Evolutionary conservation across 2,113 vertebrate genomes (phyloP), one percentile per base, ranked within the genome.

Genomic region (Morone saxatilis): DNA sequence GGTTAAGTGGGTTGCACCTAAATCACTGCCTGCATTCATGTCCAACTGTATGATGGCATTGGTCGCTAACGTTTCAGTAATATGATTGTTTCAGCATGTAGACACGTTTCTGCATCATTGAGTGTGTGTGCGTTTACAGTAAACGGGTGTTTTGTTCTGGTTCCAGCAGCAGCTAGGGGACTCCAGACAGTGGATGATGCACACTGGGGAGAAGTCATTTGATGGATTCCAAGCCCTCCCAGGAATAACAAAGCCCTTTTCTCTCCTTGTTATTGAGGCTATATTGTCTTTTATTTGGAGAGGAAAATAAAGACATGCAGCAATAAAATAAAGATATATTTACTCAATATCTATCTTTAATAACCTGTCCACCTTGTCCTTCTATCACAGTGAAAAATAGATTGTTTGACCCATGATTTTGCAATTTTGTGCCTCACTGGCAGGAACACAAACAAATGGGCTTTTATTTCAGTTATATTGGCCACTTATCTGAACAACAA

Each of bases 401-500:
- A 54, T 31, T 25, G 1, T 71, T 38, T 79, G 59, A 57, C 65
- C 25, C 8, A n/a, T 10, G 14, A 51, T 78, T 72, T 54, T 71
- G 16, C 19, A 51, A 25, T 72, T 66, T 53, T 69, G 31, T 43
- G 57, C 22, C 69, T 45, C 45, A 61, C 70, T 25, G 25, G 40
- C 70, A 79, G 51, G 40, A 59, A n/a, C 36, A 67, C 68, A 63
- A 75, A 81, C 69, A 80, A 79, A 81, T 31, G 53, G 20, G 25
- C 53, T 51, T 84, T 80, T 36, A 68, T 67, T 81, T 78, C 47
- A 45, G 48, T 59, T 80, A 45, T 60, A 76, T 31, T 53, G 68
- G 68, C 40, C 66, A 71, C 72, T 90, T 86, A 84, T 85, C 60
- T 59, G 43, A 80, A 22, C 56, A 81, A 74, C 45, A 78, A 53